Conservation (phyloP, 2,797 vertebrate genomes). For the Coendou prehensilis region DNA sequence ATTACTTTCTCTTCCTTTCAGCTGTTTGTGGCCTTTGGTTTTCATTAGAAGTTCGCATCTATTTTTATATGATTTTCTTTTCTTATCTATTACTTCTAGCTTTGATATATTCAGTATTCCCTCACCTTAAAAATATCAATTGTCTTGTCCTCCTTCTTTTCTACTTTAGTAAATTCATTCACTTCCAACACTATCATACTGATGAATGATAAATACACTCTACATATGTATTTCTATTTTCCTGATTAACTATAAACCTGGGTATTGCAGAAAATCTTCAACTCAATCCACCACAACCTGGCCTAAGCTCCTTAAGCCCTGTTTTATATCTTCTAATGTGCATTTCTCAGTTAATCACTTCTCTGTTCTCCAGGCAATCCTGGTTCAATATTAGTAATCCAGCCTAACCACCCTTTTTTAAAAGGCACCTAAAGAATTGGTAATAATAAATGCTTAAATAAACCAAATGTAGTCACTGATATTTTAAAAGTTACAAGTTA, state of each 20-base stretch:
- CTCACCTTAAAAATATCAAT: neutral
- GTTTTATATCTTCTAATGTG: neutral
- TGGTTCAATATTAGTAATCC: neutral
- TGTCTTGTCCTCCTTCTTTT: neutral
- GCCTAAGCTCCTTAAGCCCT: neutral
- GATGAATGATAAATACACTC: neutral
- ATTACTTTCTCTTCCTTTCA: neutral
- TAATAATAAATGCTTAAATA: constrained; percentile 44
- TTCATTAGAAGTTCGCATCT: neutral
- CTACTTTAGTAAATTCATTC: constrained; percentile 4
- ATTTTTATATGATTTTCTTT: neutral
- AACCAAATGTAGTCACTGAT: neutral
- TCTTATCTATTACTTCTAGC: neutral
- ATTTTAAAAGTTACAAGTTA: neutral
- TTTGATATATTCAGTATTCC: neutral
- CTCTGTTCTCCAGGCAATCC: neutral
- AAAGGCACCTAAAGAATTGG: neutral
- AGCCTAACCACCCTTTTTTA: neutral
- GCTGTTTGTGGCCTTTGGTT: neutral
- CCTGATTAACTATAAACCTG: neutral
- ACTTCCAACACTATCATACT: neutral
- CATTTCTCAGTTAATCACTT: neutral
- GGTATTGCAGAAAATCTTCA: neutral
- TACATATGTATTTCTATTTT: constrained; percentile 4
- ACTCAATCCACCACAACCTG: neutral